These are phyloP conservation scores for Microctenopoma steveboyesi DNA, from an alignment of 2,797 vertebrate species.

Conservation along the genomic window DNA sequence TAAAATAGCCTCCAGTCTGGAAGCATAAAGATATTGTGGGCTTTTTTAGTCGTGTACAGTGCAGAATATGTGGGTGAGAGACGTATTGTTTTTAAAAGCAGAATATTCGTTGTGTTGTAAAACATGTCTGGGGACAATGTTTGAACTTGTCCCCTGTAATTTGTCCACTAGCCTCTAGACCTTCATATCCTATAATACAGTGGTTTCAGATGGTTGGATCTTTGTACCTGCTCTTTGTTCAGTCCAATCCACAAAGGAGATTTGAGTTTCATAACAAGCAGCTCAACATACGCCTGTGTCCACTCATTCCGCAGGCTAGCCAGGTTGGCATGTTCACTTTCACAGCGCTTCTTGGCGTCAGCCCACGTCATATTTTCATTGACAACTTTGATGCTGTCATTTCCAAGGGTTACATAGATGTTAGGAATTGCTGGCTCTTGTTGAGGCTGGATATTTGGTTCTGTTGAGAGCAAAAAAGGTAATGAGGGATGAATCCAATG, in stretches of 20 bases:
- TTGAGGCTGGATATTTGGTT: not conserved
- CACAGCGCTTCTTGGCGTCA: constrained; percentile 81
- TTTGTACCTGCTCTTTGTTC: constrained; percentile 84
- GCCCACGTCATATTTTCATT: constrained; percentile 86
- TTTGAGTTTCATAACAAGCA: constrained; percentile 78
- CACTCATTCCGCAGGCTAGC: constrained; percentile 84
- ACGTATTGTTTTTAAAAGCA: not conserved
- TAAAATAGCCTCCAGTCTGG: constrained; percentile 86
- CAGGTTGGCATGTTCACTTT: constrained; percentile 74
- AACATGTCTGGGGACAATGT: not conserved
- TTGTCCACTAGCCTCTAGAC: not conserved
- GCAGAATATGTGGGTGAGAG: not conserved
- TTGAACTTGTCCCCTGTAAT: no score
- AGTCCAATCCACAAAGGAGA: constrained; percentile 92
- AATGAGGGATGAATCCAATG: not conserved
- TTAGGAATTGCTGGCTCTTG: constrained; percentile 59
- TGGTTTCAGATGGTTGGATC: not conserved
- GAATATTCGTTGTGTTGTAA: not conserved
- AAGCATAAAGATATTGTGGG: constrained; percentile 9
- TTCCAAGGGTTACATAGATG: constrained; percentile 75
- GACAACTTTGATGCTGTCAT: constrained; percentile 85
- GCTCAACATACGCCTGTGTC: constrained; percentile 83
- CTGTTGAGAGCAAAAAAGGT: constrained; percentile 44
- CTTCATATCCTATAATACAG: not conserved
- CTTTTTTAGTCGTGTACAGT: not conserved